Evolutionary conservation across 2,888 invertebrate species (phyloP), one percentile per base, ranked within the genome.

Genomic region (Graphium colonna): DNA sequence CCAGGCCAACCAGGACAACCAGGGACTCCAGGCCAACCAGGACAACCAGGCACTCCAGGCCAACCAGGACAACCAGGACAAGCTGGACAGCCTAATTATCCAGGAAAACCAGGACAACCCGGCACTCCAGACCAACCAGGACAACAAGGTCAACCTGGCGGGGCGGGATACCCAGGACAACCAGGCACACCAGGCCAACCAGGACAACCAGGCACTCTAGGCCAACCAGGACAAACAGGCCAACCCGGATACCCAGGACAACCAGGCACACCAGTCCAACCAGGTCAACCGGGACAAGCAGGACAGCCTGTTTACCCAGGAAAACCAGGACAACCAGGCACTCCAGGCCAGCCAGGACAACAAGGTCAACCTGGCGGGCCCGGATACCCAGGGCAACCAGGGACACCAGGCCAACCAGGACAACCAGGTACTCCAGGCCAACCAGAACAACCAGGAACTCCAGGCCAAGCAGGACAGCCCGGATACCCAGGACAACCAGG

Each of bases 321-420:
- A 66, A 55, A 62, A 3, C 68, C 70, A 3, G 72, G 77, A 4
- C 52, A 64, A 38, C 92, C 92, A 0, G 89, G 85, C 40, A 78
- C 71, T 12, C 91, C 91, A 17, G 81, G 79, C 9, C n/a, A 57
- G 1, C 62, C 64, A 1, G 71, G 65, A 4, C 39, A 53, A n/a
- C 92, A 92, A 0, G 90, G 85, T 40, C 81, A 71, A n/a, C 91
- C 91, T 9, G 82, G 81, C 21, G 2, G 5, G 0, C 73, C 80
- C 0, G 77, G 75, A 4, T 48, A 60, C 1, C 69, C 72, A 16
- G 69, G 73, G 0, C 31, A 56, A 0, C 63, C 62, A 0, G 65
- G 63, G 0, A 17, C 62, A 7, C 61, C 64, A 13, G 62, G 64
- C 13, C 48, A 64, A 5, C 64, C 62, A 7, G 59, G 58, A 12